Conservation (phyloP, 2,888 invertebrate genomes). For the Myopa testacea region DNA sequence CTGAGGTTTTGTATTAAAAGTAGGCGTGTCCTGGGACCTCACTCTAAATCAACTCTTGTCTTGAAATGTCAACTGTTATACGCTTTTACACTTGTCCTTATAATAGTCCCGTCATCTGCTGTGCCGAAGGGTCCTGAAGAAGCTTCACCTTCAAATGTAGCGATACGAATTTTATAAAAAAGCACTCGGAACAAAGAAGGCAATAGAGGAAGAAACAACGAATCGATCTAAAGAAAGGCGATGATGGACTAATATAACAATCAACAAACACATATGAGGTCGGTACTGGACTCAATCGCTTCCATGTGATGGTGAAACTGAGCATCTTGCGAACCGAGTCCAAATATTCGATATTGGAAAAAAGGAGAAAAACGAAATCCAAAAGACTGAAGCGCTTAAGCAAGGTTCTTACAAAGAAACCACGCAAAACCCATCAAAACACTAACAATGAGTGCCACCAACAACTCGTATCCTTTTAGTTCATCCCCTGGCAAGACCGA, state of each 20-base stretch:
- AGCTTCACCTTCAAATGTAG: no score
- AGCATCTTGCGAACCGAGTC: not conserved
- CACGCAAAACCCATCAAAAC: not conserved
- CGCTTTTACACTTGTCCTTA: no score
- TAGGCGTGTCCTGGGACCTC: no score
- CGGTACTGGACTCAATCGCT: no score
- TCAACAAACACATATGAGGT: slow-evolving; percentile 37
- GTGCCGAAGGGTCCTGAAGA: no score
- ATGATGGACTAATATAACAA: slow-evolving; percentile 41
- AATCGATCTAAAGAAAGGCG: slow-evolving; percentile 9
- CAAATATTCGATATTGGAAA: not conserved
- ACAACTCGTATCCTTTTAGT: no score
- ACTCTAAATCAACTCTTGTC: no score
- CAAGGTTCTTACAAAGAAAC: not conserved
- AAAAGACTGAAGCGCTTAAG: not conserved
- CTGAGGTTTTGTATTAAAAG: no score
- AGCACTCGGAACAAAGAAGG: not conserved
- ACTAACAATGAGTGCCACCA: not conserved
- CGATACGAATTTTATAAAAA: slow-evolving; percentile 1
- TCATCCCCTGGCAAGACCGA: no score
- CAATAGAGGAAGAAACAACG: not conserved
- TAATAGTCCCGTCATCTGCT: no score
- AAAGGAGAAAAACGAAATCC: not conserved
- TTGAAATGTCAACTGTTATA: no score
- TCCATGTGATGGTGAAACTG: not conserved